phyloP scores from a whole-genome alignment of 2,797 vertebrate species.

The Labeo calbasu region DNA sequence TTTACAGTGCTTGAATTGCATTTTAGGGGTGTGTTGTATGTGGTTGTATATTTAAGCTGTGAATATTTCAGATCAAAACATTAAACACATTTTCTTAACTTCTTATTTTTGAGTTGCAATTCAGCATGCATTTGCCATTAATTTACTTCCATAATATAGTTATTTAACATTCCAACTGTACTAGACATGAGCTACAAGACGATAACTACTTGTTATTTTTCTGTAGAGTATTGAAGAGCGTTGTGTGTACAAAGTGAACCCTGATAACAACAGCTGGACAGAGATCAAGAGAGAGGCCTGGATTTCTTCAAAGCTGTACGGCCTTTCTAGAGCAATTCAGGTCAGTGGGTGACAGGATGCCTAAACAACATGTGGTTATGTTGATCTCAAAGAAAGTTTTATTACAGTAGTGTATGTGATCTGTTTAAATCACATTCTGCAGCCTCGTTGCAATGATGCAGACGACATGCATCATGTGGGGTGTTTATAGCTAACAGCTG shows the following conservation, averaged over 20 bases:
- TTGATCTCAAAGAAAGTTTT: not conserved
- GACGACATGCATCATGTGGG: not conserved
- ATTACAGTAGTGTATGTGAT: not conserved
- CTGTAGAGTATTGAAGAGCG: constrained; percentile 88
- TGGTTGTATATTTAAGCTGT: no score
- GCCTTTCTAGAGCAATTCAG: constrained; percentile 92
- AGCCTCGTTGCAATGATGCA: not conserved
- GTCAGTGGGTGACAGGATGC: constrained; percentile 74
- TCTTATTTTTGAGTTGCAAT: not conserved
- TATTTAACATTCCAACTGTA: not conserved
- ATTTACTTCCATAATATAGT: not conserved
- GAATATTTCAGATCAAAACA: no score
- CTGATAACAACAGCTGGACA: constrained; percentile 90
- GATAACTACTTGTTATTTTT: constrained; percentile 20
- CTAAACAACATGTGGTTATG: not conserved
- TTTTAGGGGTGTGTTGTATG: no score
- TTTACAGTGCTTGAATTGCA: not conserved
- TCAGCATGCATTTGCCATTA: not conserved
- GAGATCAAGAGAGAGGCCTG: constrained; percentile 94
- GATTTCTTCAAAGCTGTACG: constrained; percentile 92
- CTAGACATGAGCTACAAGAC: not conserved
- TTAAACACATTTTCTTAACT: no score
- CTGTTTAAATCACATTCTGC: not conserved
- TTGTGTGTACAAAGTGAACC: constrained; percentile 87
- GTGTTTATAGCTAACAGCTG: constrained; percentile 39